Conservation (phyloP, 2,888 invertebrate genomes). For the Linnaemya tessellans region DNA sequence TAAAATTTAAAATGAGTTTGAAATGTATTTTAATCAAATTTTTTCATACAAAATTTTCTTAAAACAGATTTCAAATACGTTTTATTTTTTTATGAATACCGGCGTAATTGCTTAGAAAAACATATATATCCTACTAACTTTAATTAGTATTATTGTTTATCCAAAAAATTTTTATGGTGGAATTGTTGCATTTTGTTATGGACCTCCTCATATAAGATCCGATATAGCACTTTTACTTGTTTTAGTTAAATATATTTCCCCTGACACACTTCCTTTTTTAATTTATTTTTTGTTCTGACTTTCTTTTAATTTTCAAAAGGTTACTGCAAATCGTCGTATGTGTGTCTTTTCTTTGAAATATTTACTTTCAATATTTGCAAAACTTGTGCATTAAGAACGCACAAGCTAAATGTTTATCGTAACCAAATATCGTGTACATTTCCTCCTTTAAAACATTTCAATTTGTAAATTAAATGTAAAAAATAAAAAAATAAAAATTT, state of each 20-base stretch:
- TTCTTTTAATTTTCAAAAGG: neutral
- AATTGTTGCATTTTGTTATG: no score
- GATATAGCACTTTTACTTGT: neutral
- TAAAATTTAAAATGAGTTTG: no score
- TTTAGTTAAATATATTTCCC: neutral
- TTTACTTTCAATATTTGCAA: constrained; percentile 2
- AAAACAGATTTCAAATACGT: no score
- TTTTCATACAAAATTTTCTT: no score
- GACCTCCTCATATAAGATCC: no score
- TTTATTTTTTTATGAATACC: no score
- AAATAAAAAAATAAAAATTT: neutral
- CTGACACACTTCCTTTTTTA: neutral
- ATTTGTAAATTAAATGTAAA: neutral
- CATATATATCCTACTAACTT: no score
- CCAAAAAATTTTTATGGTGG: no score
- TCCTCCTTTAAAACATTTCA: neutral
- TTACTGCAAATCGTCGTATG: neutral
- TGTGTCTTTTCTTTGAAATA: neutral
- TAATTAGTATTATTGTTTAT: no score
- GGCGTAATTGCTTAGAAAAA: no score
- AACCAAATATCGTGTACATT: neutral
- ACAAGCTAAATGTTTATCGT: neutral
- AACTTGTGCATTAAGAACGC: neutral
- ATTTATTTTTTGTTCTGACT: neutral
- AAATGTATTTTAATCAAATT: no score